These are phyloP conservation scores for Seladonia tumulorum DNA, from an alignment of 2,888 invertebrate genomes.

Conservation along the genomic window DNA sequence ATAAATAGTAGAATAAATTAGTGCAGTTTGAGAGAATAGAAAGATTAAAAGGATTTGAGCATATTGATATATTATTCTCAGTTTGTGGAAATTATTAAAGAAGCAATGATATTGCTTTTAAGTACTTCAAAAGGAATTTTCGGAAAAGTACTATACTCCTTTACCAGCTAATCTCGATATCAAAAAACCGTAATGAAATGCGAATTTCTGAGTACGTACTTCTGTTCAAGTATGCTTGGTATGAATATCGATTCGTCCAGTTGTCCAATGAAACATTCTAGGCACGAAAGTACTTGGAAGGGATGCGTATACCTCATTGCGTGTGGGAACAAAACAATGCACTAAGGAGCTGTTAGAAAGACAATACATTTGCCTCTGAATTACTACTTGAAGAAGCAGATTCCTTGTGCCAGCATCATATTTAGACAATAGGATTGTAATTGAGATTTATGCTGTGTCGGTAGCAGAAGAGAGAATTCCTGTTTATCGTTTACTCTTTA, in stretches of 20 bases:
- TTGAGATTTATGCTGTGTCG: background rate
- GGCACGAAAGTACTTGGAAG: conserved; percentile 42
- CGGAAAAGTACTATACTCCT: background rate
- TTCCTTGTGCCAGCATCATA: background rate
- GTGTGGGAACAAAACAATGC: conserved; percentile 55
- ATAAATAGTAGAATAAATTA: too few relatives aligned
- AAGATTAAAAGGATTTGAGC: background rate
- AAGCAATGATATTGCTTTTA: background rate
- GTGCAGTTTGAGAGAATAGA: background rate
- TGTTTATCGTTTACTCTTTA: background rate
- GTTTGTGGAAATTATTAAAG: background rate
- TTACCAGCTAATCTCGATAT: background rate
- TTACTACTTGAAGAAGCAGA: background rate
- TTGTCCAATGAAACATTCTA: conserved; percentile 51
- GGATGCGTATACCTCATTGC: conserved; percentile 31
- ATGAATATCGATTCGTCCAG: conserved; percentile 26
- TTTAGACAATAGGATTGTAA: background rate
- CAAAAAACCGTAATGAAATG: conserved; percentile 9
- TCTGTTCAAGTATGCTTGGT: background rate
- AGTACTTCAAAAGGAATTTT: background rate
- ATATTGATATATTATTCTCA: too few relatives aligned
- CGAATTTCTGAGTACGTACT: conserved; percentile 7
- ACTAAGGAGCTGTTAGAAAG: conserved; percentile 5
- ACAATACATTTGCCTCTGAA: background rate
- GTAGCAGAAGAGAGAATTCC: background rate